Base-by-base conservation (phyloP, 2,888 invertebrate species). In the Nudaria mundana region DNA sequence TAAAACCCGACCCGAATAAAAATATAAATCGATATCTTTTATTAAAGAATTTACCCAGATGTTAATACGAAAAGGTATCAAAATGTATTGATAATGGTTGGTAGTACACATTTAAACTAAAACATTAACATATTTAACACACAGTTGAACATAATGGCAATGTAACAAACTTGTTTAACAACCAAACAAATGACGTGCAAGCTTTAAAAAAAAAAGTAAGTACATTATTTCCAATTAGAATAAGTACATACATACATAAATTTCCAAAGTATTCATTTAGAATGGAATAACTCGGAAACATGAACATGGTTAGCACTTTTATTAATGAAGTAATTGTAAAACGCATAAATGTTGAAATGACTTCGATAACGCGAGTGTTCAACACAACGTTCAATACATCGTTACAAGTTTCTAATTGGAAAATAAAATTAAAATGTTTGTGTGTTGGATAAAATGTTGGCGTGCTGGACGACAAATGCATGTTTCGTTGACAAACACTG, bases 401-500 rank as follows among this genome's bases (percentile, higher is more conserved):
- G 11, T 16, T 18, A 34, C 7, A 32, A 36, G 28, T 37, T 26
- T 42, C 51, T 61, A 46, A 61, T 59, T 61, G 54, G 34, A 61
- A 58, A 39, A 45, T 44, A 22, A 10, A 32, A 35, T 30, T 43
- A 24, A 16, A n/a, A 25, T 20, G 23, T 24, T 23, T n/a, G 23
- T 55, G 34, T 44, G 37, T 44, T 39, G 38, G 44, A 45, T 35
- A 8, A 44, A 23, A 56, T 48, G 47, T 29, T 46, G 50, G 46
- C 45, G 62, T 49, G 56, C 59, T 63, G 53, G 55, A 55, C 56
- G 66, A 61, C 57, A 63, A 63, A 66, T 72, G 69, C 68, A 56
- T 61, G 52, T 52, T 52, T 56, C 52, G 75, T 52, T 65, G 71
- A 56, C 49, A 59, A 59, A 66, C 63, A 68, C 63, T 65, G 71